Evolutionary conservation across 2,888 invertebrate genomes (phyloP).

Genomic region (Mongoloraphidia duomilia): DNA sequence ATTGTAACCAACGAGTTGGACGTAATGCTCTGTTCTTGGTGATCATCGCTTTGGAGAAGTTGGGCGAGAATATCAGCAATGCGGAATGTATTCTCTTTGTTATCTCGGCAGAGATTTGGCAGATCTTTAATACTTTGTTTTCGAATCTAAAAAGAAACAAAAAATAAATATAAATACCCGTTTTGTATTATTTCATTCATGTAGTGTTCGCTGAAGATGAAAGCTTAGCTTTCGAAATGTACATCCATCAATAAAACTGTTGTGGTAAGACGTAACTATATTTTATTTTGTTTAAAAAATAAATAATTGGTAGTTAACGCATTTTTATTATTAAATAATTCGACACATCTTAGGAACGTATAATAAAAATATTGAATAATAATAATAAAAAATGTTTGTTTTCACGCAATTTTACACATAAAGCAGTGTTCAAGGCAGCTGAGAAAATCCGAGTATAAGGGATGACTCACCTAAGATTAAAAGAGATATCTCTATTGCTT

Average conservation of each 20-base stretch:
- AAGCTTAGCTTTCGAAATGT: too few species aligned
- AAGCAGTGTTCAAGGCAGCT: too few species aligned
- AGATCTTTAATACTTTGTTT: constrained; percentile 90
- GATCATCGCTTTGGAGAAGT: constrained; percentile 74
- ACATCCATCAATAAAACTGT: background rate
- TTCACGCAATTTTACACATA: too few species aligned
- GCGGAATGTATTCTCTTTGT: constrained; percentile 66
- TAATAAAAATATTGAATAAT: constrained; percentile 1
- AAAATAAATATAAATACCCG: too few species aligned
- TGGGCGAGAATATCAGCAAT: constrained; percentile 89
- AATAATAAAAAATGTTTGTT: too few species aligned
- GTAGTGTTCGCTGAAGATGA: too few species aligned
- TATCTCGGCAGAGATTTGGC: constrained; percentile 73
- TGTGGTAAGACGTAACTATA: background rate
- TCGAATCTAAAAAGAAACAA: constrained; percentile 51
- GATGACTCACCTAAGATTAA: too few species aligned
- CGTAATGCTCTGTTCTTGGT: constrained; percentile 69
- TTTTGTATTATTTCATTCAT: too few species aligned
- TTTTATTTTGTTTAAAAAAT: background rate
- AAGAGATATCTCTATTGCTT: too few species aligned
- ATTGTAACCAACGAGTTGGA: constrained; percentile 68
- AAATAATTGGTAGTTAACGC: background rate
- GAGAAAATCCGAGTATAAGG: too few species aligned
- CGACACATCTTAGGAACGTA: constrained; percentile 8
- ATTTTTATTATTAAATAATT: background rate